These are phyloP conservation scores for Pristionchus fissidentatus DNA, from an alignment of 2,888 invertebrate genomes.

Conservation along the genomic window DNA sequence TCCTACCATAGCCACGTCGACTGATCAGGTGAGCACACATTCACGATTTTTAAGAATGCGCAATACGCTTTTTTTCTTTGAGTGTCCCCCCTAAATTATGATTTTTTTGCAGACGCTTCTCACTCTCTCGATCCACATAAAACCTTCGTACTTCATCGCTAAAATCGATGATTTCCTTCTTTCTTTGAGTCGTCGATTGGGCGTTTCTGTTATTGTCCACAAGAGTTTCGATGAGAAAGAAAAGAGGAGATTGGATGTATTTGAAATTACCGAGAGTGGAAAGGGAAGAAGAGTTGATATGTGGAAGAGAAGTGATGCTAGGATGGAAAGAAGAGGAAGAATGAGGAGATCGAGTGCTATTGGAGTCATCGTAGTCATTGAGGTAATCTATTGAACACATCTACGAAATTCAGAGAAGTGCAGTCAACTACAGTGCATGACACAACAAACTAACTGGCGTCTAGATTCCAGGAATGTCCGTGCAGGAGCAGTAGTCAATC, in stretches of 20 bases:
- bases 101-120: constrained; percentile 61
- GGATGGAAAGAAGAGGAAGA: background rate
- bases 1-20: too few species aligned
- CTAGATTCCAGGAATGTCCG: background rate
- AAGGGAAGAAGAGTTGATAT: constrained; percentile 12
- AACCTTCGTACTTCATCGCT: constrained; percentile 56
- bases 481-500: background rate
- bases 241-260: constrained; percentile 71
- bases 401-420: background rate
- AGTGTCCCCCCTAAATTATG: too few species aligned
- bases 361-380: constrained; percentile 11
- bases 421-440: too few species aligned
- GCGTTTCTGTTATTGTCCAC: constrained; percentile 58
- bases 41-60: too few species aligned
- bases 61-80: too few species aligned
- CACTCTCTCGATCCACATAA: constrained; percentile 62
- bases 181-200: constrained; percentile 59
- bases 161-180: constrained; percentile 60
- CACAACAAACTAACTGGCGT: too few species aligned
- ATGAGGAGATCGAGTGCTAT: background rate
- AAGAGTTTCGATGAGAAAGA: constrained; percentile 58
- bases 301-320: constrained; percentile 18
- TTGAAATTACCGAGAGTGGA: constrained; percentile 62
- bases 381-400: constrained; percentile 20
- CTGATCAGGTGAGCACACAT: too few species aligned